Conservation (phyloP, 2,888 invertebrate genomes). For the Deroplatys truncata region DNA sequence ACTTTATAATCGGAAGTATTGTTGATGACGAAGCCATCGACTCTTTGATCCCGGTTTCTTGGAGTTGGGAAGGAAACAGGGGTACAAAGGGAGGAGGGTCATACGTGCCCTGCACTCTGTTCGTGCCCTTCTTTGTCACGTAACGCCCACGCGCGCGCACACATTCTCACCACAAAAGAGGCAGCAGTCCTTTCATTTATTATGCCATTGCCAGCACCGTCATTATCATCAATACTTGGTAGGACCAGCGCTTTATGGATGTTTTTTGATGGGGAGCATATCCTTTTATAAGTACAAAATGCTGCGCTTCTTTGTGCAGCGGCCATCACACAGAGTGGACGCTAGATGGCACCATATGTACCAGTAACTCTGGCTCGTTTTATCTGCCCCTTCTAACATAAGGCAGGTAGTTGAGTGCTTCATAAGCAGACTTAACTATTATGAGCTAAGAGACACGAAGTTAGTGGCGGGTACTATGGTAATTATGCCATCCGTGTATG, state of each 20-base stretch:
- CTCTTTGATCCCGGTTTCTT: neutral
- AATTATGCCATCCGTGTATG: too few species aligned
- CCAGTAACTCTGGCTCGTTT: too few species aligned
- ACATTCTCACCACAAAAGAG: neutral
- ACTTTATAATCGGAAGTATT: neutral
- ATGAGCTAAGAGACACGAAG: too few species aligned
- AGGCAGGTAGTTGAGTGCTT: too few species aligned
- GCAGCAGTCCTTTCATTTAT: neutral
- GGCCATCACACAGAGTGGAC: neutral
- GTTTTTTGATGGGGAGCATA: neutral
- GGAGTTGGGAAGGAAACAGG: neutral
- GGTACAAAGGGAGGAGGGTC: neutral
- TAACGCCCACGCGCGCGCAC: neutral
- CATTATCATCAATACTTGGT: neutral
- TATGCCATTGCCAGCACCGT: neutral
- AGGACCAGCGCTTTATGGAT: neutral
- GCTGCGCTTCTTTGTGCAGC: neutral
- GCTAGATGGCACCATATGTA: neutral
- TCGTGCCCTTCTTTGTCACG: neutral
- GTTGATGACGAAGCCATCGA: neutral
- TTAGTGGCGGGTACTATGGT: too few species aligned
- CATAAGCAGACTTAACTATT: too few species aligned
- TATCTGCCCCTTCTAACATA: too few species aligned
- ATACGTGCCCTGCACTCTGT: neutral
- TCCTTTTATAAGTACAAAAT: neutral